Evolutionary conservation across 2,888 invertebrate genomes (phyloP), one percentile per base, ranked within the genome.

Genomic region (Crioceris asparagi): DNA sequence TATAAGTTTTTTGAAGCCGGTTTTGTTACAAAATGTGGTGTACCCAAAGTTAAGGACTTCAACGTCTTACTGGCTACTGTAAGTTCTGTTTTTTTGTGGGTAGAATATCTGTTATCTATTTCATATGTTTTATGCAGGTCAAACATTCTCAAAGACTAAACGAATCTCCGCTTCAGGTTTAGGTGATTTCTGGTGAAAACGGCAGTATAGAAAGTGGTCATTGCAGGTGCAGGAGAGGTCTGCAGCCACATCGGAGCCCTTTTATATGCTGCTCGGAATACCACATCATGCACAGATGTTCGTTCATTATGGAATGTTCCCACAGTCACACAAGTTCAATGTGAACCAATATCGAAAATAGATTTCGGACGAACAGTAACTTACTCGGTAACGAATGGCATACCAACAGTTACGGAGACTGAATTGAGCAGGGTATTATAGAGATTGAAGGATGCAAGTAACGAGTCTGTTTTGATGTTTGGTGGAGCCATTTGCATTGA

Each of bases 171-270:
- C 21, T 44, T 7, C 8, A 36, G 11, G 32, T 32, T 3, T 44
- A 39, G 39, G 30, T 44, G 8, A 26, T 16, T n/a, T 17, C 14
- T 15, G 8, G 27, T 18, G 11, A 30, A 8, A 43, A 45, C 40
- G 46, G 44, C 11, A 37, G 33, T 11, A 34, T 46, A 16, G 11
- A 25, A 17, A 36, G 16, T 29, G 43, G 39, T 10, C 46, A 48
- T 21, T 48, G 48, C 46, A 21, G 45, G 48, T 3, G 11, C 33
- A 5, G 35, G 43, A 12, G 45, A 42, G 40, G 46, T 41, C 8
- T 46, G 44, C 29, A 45, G 40, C 10, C 45, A 46, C 31, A 41
- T 46, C 8, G 44, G 32, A 16, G 42, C 44, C 11, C 15, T 38
- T 29, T 19, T 42, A 18, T 36, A 25, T 40, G 35, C 36, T 15